Evolutionary conservation across 2,888 invertebrate genomes (phyloP).

Genomic region (Xylota segnis): DNA sequence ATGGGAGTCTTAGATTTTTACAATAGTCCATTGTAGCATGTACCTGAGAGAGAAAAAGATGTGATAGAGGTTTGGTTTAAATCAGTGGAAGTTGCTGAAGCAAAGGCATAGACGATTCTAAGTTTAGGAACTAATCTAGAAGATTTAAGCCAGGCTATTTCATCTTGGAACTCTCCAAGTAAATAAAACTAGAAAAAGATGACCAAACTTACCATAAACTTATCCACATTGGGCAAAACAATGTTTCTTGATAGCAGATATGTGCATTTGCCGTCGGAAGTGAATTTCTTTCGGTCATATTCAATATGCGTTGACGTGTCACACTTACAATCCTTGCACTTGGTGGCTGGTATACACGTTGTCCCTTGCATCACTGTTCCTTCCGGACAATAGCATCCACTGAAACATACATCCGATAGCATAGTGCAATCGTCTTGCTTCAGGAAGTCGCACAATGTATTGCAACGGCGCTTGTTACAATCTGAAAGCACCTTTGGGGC

Average conservation of each 20-base stretch:
- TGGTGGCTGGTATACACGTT: constrained; percentile 88
- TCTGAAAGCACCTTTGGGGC: constrained; percentile 90
- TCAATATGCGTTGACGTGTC: constrained; percentile 92
- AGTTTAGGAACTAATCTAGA: no score
- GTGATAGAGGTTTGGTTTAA: no score
- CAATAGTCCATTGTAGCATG: constrained; percentile 90
- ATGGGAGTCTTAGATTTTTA: constrained; percentile 83
- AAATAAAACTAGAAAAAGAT: no score
- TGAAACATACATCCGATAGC: constrained; percentile 89
- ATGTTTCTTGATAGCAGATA: constrained; percentile 91
- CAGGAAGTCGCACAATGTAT: constrained; percentile 89
- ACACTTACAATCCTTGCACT: constrained; percentile 92
- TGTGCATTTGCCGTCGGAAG: constrained; percentile 93
- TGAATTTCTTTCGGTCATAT: constrained; percentile 92
- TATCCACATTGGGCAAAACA: constrained; percentile 85
- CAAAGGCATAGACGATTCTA: no score
- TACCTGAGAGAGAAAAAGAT: constrained; percentile 84
- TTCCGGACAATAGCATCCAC: constrained; percentile 94
- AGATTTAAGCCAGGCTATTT: no score
- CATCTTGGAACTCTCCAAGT: no score
- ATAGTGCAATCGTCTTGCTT: constrained; percentile 87
- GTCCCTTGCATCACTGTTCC: constrained; percentile 89
- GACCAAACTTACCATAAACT: constrained; percentile 83
- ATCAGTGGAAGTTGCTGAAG: no score
- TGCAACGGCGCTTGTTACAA: constrained; percentile 92